phyloP scores from a whole-genome alignment of 2,797 vertebrate species.

The Rhyacichthys aspro region DNA sequence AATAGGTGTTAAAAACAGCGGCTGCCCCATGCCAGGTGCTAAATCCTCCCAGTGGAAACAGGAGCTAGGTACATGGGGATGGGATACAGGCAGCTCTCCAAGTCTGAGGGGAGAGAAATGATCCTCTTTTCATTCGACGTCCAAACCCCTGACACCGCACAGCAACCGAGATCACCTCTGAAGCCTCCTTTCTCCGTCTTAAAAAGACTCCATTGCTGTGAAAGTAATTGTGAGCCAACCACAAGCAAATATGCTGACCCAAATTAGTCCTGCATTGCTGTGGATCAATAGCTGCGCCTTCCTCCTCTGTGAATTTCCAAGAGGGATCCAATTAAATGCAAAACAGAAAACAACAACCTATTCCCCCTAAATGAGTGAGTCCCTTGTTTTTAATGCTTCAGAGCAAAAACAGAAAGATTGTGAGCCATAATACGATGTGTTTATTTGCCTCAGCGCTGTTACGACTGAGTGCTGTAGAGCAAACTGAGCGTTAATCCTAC shows the following conservation, averaged over 20 bases:
- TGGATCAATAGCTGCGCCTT: slow-evolving; percentile 50
- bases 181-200: slow-evolving; percentile 11
- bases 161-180: slow-evolving; percentile 6
- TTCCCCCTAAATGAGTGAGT: slow-evolving; percentile 36
- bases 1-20: slow-evolving; percentile 49
- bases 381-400: neutral
- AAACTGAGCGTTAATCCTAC: neutral
- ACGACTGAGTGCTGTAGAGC: neutral
- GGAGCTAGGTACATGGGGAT: slow-evolving; percentile 35
- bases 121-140: slow-evolving; percentile 49
- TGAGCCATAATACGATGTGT: slow-evolving; percentile 12
- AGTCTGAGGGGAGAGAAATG: slow-evolving; percentile 24
- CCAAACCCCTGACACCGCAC: slow-evolving; percentile 9
- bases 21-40: slow-evolving; percentile 42
- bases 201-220: slow-evolving; percentile 10
- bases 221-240: slow-evolving; percentile 23
- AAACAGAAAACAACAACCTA: slow-evolving; percentile 16
- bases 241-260: slow-evolving; percentile 55
- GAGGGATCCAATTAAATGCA: slow-evolving; percentile 49
- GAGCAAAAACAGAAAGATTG: slow-evolving; percentile 12
- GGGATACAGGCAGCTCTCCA: slow-evolving; percentile 37
- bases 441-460: neutral
- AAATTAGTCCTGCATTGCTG: slow-evolving; percentile 58
- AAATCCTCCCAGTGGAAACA: slow-evolving; percentile 57
- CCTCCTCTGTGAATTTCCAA: slow-evolving; percentile 29